Conservation (phyloP, 2,888 invertebrate genomes). For the Selenia dentaria region DNA sequence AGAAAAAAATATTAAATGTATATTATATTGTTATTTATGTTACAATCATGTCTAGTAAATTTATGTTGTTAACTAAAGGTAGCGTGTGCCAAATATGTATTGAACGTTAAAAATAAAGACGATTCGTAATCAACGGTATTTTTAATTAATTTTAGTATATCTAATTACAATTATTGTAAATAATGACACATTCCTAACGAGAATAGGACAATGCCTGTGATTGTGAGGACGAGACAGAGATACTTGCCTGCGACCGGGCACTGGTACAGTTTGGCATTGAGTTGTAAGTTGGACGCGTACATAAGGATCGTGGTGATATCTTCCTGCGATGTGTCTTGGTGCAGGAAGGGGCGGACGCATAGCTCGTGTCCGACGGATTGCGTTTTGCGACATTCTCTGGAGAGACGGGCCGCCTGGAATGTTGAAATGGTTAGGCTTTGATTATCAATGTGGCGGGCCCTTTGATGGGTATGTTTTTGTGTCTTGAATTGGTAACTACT, state of each 20-base stretch:
- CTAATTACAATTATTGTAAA: slow-evolving; percentile 64
- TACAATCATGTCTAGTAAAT: too few relatives aligned
- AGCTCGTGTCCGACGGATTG: slow-evolving; percentile 91
- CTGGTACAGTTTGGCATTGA: slow-evolving; percentile 90
- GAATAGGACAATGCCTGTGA: slow-evolving; percentile 85
- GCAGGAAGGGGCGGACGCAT: slow-evolving; percentile 90
- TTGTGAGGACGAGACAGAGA: slow-evolving; percentile 86
- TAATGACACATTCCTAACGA: slow-evolving; percentile 90
- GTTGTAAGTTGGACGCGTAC: slow-evolving; percentile 89
- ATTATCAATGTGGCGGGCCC: too few relatives aligned
- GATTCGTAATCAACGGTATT: background rate
- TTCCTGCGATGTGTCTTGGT: slow-evolving; percentile 90
- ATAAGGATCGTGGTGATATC: slow-evolving; percentile 91
- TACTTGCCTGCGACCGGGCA: slow-evolving; percentile 89
- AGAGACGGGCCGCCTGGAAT: slow-evolving; percentile 89
- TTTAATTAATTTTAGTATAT: slow-evolving; percentile 23
- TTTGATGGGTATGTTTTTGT: too few relatives aligned
- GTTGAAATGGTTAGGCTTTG: too few relatives aligned
- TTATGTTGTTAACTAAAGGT: slow-evolving; percentile 27
- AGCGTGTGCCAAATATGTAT: slow-evolving; percentile 41
- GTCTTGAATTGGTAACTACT: too few relatives aligned
- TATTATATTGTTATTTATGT: too few relatives aligned
- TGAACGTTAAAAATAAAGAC: slow-evolving; percentile 8
- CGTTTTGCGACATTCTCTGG: slow-evolving; percentile 89
- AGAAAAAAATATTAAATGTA: too few relatives aligned